Evolutionary conservation across 2,797 vertebrate genomes (phyloP), one percentile per base, ranked within the genome.

Genomic region (Poecilia velifera): DNA sequence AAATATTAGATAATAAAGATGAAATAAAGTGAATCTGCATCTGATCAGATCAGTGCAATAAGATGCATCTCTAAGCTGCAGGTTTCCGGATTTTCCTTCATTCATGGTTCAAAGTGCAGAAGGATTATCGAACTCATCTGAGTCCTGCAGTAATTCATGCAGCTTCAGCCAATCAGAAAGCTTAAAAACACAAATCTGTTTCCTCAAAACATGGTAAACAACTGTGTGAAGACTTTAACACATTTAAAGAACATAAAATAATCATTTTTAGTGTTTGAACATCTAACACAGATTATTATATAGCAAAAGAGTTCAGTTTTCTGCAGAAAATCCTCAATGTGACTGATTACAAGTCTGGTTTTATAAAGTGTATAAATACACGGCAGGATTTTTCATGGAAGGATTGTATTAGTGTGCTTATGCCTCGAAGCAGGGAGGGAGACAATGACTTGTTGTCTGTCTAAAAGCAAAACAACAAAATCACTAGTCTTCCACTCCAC

Each of bases 401-500:
- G 43, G 55, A 46, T 13, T 36, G 41, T 45, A 45, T 71, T 3
- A 71, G 43, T 45, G 68, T 43, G 85, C 41, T 83, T 73, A 77
- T 82, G 90, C 94, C 95, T 87, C 95, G 91, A 79, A 87, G 96
- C 97, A 92, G 82, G 91, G 90, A 93, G 97, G 97, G 86, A 96
- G 97, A 98, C 97, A 95, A 93, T 96, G 97, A 98, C 93, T 97
- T 98, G 97, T 97, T 98, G 98, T 97, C 91, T 84, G 88, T 86
- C 91, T 88, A 75, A 82, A 74, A 86, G 89, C 90, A 97, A 83
- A 98, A 98, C 97, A 99, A 99, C 98, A 98, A 99, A 99, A 99
- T 99, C 98, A 98, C 97, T 97, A 98, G 98, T 98, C 98, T 99
- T 99, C 98, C 97, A 98, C 71, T 82, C 95, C 91, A 97, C 96